Conservation (phyloP, 2,797 vertebrate species). For the Scarus forsteni region DNA sequence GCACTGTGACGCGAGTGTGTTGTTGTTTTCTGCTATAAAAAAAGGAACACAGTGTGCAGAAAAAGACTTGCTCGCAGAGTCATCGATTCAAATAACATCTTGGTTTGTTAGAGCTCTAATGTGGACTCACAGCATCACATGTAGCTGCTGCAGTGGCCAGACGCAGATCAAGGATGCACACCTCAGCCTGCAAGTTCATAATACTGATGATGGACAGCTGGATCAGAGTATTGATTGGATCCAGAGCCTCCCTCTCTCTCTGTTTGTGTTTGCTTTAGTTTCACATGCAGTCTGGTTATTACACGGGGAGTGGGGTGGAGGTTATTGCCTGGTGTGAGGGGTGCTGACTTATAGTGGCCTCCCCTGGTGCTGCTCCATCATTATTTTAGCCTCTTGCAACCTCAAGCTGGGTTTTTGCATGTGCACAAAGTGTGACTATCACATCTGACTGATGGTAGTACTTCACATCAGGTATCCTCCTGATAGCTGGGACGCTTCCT, state of each 20-base stretch:
- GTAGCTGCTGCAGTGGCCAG: constrained; percentile 24
- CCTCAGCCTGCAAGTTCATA: constrained; percentile 57
- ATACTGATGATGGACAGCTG: constrained; percentile 76
- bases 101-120: constrained; percentile 13
- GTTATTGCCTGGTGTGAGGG: constrained; percentile 79
- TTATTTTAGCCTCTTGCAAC: constrained; percentile 29
- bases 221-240: constrained; percentile 77
- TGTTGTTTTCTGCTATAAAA: constrained; percentile 10
- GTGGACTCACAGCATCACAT: neutral
- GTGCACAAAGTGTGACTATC: neutral
- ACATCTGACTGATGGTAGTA: too few species aligned
- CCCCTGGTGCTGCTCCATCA: constrained; percentile 52
- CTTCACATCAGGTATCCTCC: too few species aligned
- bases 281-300: constrained; percentile 80
- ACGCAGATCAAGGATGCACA: constrained; percentile 54
- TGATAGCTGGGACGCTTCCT: too few species aligned
- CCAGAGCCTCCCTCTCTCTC: constrained; percentile 18
- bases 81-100: constrained; percentile 50
- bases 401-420: constrained; percentile 3
- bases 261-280: constrained; percentile 78
- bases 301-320: constrained; percentile 62
- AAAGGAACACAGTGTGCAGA: constrained; percentile 28
- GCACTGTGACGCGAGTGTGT: constrained; percentile 2
- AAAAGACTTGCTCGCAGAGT: constrained; percentile 20
- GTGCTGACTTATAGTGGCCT: constrained; percentile 64